Evolutionary conservation across 2,797 vertebrate genomes (phyloP).

Genomic region (Lepus oiostolus): DNA sequence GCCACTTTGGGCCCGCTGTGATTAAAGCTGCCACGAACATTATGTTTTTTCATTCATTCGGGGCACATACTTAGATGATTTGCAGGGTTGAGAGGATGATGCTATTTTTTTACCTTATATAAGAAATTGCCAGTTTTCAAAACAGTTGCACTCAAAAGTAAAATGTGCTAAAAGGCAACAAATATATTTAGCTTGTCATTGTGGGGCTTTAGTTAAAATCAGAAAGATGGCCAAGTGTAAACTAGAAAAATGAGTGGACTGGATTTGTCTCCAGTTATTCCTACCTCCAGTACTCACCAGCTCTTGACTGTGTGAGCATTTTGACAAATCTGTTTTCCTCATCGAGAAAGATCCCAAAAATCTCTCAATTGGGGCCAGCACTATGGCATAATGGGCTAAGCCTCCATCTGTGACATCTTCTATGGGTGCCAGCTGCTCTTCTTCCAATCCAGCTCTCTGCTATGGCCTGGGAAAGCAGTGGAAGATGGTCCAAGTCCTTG

Average conservation of each 20-base stretch:
- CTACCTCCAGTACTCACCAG: neutral
- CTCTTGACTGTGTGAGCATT: neutral
- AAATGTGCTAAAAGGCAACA: too few species aligned
- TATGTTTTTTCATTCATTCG: neutral
- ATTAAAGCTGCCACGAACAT: neutral
- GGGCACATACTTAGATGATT: neutral
- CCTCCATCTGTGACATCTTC: too few species aligned
- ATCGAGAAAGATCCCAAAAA: neutral
- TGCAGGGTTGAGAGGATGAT: neutral
- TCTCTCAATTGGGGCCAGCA: neutral
- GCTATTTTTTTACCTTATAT: slow-evolving; percentile 36
- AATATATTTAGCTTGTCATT: neutral
- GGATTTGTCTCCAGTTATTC: neutral
- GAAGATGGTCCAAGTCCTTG: too few species aligned
- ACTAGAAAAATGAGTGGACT: neutral
- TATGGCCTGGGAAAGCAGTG: too few species aligned
- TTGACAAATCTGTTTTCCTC: neutral
- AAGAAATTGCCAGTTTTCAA: slow-evolving; percentile 30
- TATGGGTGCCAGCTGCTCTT: too few species aligned
- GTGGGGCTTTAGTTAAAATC: neutral
- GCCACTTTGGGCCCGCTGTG: neutral
- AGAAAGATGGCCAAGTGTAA: neutral
- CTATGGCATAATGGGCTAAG: too few species aligned
- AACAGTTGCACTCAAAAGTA: neutral
- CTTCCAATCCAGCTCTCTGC: too few species aligned